Percentiles rank a stretch among this genome's conserved stretches.
These are phyloP conservation scores for Agriotes lineatus DNA, from an alignment of 2,888 invertebrate genomes.

Conservation along the genomic window DNA sequence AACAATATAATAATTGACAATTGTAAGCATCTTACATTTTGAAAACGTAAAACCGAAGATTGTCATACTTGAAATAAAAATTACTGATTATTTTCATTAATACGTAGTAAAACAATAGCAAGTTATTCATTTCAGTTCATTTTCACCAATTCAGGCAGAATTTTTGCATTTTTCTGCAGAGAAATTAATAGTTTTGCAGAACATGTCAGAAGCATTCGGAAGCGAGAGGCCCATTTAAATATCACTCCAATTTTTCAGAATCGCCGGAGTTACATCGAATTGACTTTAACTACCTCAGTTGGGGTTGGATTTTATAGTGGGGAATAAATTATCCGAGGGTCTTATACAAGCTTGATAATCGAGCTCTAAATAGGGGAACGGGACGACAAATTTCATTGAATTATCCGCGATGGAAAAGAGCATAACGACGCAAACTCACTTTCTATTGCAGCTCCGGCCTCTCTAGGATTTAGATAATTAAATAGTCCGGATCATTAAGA, in stretches of 20 bases:
- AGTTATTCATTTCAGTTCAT: no score
- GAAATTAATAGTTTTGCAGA: no score
- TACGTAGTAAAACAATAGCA: no score
- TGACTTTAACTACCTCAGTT: conserved; percentile 5
- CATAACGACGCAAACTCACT: conserved; percentile 52
- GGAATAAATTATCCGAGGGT: conserved; percentile 51
- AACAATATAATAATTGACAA: no score
- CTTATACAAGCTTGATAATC: conserved; percentile 46
- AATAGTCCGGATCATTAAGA: conserved; percentile 37
- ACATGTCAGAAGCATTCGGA: no score
- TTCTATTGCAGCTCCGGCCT: conserved; percentile 23
- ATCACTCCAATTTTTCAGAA: neutral
- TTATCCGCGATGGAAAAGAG: conserved; percentile 50
- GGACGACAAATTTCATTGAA: conserved; percentile 55
- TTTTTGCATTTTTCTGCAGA: no score
- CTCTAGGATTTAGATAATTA: conserved; percentile 36
- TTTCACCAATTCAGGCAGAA: no score
- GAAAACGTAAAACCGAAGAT: no score
- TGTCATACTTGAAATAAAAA: no score
- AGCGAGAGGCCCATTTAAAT: no score
- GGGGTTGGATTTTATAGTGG: conserved; percentile 33
- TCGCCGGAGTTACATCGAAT: neutral
- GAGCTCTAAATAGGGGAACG: conserved; percentile 49
- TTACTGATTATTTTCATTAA: no score
- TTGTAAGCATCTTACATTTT: no score